These are phyloP conservation scores for Metridium senile DNA, from an alignment of 92 coral and sea anemone genomes.

Conservation along the genomic window DNA sequence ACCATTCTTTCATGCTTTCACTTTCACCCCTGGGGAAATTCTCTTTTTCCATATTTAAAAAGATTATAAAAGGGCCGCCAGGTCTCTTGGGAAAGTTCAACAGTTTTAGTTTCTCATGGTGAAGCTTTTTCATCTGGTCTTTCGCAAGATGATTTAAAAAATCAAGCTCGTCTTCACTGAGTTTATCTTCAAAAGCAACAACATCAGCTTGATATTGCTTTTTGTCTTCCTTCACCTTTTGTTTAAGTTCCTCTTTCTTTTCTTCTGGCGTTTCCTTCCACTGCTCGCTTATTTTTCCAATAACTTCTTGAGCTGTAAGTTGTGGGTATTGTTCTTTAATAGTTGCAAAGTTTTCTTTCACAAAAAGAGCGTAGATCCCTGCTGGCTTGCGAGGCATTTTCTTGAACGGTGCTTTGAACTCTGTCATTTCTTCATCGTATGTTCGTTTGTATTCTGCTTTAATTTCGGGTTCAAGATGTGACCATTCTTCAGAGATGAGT, in stretches of 20 bases:
- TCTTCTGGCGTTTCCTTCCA: conserved; percentile 49
- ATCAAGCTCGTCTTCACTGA: conserved; percentile 28
- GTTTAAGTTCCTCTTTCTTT: conserved; percentile 8
- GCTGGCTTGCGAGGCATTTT: conserved; percentile 79
- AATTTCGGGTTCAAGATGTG: conserved; percentile 35
- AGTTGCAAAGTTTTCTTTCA: conserved; percentile 60
- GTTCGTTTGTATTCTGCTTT: conserved; percentile 49
- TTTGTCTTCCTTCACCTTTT: conserved; percentile 19
- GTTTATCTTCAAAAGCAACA: conserved; percentile 30
- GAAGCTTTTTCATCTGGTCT: conserved; percentile 51
- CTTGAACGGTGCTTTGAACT: conserved; percentile 56
- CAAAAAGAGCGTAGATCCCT: conserved; percentile 58
- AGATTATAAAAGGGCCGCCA: conserved; percentile 44
- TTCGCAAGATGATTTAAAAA: conserved; percentile 40
- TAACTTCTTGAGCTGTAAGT: conserved; percentile 30
- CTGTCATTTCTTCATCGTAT: conserved; percentile 39
- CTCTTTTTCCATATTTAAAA: conserved; percentile 50
- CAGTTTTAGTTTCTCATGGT: conserved; percentile 50
- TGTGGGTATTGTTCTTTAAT: conserved; percentile 27
- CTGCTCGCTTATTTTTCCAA: conserved; percentile 25
- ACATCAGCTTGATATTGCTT: conserved; percentile 26
- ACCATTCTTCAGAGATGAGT: conserved; percentile 48
- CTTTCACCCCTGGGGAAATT: conserved; percentile 48
- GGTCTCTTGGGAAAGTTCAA: conserved; percentile 69
- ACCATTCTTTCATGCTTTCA: conserved; percentile 59